Conservation (phyloP, 2,113 vertebrate species). For the Nothocercus julius region DNA sequence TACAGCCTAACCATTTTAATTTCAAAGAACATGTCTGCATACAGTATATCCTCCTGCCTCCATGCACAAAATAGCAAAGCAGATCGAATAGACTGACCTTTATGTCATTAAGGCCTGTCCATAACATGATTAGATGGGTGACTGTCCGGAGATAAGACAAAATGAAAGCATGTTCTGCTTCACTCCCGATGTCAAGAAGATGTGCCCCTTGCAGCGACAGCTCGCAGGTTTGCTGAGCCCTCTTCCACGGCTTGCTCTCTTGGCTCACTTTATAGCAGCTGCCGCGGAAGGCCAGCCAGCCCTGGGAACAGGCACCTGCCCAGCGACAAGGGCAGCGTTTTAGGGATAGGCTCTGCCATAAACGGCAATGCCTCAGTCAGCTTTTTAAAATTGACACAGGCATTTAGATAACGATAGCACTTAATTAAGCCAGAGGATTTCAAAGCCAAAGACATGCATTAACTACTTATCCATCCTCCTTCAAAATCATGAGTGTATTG, state of each 20-base stretch:
- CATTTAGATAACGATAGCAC: neutral
- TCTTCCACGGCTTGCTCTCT: slow-evolving; percentile 76
- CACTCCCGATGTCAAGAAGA: slow-evolving; percentile 80
- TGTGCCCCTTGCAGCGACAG: slow-evolving; percentile 66
- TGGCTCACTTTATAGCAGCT: slow-evolving; percentile 80
- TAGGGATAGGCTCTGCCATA: neutral
- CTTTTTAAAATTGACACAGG: neutral
- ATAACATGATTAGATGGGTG: slow-evolving; percentile 81
- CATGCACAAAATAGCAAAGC: neutral
- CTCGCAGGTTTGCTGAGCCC: slow-evolving; percentile 75
- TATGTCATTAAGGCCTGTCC: slow-evolving; percentile 85
- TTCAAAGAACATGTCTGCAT: neutral
- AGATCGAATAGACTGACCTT: slow-evolving; percentile 71
- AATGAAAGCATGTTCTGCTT: slow-evolving; percentile 79
- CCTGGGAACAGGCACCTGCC: slow-evolving; percentile 79
- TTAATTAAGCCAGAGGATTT: neutral
- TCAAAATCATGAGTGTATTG: neutral
- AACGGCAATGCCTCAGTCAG: neutral
- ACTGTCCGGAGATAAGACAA: slow-evolving; percentile 76
- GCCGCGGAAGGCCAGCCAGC: slow-evolving; percentile 81
- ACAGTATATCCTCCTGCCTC: neutral
- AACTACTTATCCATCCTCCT: neutral
- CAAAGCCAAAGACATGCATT: neutral
- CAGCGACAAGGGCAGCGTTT: neutral
- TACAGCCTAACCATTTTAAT: neutral